Percentiles rank a stretch among this genome's conserved stretches.
These are phyloP conservation scores for Lysandra bellargus DNA, from an alignment of 2,888 invertebrate species.

Conservation along the genomic window DNA sequence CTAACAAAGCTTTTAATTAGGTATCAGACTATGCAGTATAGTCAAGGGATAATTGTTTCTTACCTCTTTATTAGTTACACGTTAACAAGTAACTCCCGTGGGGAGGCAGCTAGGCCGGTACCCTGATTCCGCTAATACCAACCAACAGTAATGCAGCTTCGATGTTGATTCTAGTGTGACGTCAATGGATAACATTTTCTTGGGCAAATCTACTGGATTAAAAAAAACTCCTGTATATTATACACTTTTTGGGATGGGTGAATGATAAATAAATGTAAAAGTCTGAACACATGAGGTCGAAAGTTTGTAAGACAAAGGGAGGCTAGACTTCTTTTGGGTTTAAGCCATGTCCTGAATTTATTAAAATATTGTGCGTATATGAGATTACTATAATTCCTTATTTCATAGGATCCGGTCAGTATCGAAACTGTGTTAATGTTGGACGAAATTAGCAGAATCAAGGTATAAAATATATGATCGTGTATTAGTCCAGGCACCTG, in stretches of 20 bases:
- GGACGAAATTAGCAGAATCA: background rate
- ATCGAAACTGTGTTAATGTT: background rate
- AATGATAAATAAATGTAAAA: too few relatives aligned
- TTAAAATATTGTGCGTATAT: too few relatives aligned
- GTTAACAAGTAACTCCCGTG: background rate
- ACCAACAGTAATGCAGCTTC: background rate
- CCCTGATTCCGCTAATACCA: background rate
- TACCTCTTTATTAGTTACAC: constrained; percentile 4
- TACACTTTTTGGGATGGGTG: too few relatives aligned
- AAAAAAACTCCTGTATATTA: too few relatives aligned
- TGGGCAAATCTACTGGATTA: too few relatives aligned
- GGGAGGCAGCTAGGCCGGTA: background rate
- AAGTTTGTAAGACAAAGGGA: too few relatives aligned
- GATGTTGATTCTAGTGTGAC: background rate
- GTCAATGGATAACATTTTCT: too few relatives aligned
- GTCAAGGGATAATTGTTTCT: background rate
- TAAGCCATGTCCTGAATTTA: too few relatives aligned
- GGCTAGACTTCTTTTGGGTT: too few relatives aligned
- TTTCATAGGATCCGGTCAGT: too few relatives aligned
- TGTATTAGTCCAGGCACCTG: background rate
- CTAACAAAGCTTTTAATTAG: background rate
- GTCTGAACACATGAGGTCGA: too few relatives aligned
- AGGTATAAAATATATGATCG: background rate
- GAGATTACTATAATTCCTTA: too few relatives aligned
- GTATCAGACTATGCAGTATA: background rate